Base-by-base conservation (phyloP, 1,140 invertebrate genomes). In the Magallana gigas region DNA sequence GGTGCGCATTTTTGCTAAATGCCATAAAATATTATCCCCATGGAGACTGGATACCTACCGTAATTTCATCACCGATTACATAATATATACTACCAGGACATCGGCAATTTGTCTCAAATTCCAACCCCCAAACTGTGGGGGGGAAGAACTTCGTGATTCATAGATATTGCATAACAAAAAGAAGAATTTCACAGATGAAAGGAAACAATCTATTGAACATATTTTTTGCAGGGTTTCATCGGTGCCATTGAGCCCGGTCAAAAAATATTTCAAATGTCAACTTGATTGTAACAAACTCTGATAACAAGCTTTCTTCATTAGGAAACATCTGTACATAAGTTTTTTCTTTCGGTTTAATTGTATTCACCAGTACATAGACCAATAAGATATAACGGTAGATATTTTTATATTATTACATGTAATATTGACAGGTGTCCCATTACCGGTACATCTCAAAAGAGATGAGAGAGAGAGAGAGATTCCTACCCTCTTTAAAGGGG, bases 11-110 rank as follows among this genome's bases (percentile, higher is more conserved):
- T 36, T 36, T 29, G 68, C 68, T 76, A 76, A 76, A 76, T 76
- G 68, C 68, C 68, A 8, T 76, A 76, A 76, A 76, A 76, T 76
- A 76, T 76, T 36, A 76, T 76, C 68, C 68, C 68, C 68, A 12
- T 76, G 68, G 68, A 76, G 68, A 76, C 18, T 23, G 8, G 23
- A 76, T 76, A 76, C 68, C 68, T 76, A 76, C 9, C 8, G 68
- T 29, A 18, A 76, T 29, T 29, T 29, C 68, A 29, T 12, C 68
- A 76, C 23, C 0, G 68, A 76, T 76, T 76, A 76, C 68, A 76
- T 76, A 18, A 76, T 3, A 29, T 76, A 76, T 76, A 76, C 68
- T 76, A 29, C 23, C 12, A 76, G 68, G 68, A 76, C 68, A 76
- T 18, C 68, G 14, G 68, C 23, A 76, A 76, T 36, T 76, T 76